Evolutionary conservation across 1,140 invertebrate species (phyloP).

Genomic region (Plodia interpunctella): DNA sequence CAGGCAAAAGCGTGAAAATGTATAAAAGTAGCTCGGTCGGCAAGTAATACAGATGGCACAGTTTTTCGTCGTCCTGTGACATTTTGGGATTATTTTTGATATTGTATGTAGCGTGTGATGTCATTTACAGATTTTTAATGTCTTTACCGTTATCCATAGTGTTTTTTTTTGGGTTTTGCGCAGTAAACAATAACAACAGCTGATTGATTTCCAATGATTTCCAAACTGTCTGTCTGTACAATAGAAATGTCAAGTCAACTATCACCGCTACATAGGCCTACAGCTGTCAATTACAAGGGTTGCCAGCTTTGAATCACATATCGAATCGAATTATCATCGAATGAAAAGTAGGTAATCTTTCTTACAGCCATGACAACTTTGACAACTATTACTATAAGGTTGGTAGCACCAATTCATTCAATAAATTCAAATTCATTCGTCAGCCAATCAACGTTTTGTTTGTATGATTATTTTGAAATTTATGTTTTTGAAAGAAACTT

Average conservation of each 20-base stretch:
- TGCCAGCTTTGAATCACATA: too few species aligned
- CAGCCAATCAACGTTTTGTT: too few species aligned
- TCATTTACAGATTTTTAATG: neutral
- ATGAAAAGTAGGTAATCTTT: too few species aligned
- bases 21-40: constrained; percentile 46
- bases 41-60: constrained; percentile 17
- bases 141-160: neutral
- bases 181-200: constrained; percentile 6
- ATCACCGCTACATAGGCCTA: too few species aligned
- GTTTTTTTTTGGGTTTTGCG: constrained; percentile 9
- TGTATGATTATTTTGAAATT: too few species aligned
- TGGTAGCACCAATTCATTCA: too few species aligned
- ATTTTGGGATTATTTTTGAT: neutral
- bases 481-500: too few species aligned
- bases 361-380: too few species aligned
- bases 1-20: constrained; percentile 40
- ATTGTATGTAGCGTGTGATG: neutral
- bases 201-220: constrained; percentile 3
- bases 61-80: neutral
- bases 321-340: too few species aligned
- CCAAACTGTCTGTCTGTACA: neutral
- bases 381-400: too few species aligned
- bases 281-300: neutral
- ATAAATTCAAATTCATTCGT: too few species aligned
- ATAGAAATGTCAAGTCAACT: neutral